Evolutionary conservation across 2,797 vertebrate species (phyloP).

Genomic region (Pseudochaenichthys georgianus): DNA sequence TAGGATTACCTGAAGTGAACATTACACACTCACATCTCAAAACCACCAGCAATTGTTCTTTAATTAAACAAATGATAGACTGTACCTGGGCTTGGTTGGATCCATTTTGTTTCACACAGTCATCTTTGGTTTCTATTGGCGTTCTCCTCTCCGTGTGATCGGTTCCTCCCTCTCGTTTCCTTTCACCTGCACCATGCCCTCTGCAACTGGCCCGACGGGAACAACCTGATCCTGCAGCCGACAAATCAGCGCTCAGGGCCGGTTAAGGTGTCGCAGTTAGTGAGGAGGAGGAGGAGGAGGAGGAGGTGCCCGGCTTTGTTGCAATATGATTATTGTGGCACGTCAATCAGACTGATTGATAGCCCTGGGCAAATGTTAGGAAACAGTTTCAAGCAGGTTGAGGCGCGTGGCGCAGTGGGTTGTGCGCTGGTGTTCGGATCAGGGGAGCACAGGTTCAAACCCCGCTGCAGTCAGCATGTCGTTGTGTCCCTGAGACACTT

Average conservation of each 20-base stretch:
- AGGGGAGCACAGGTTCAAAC: no score
- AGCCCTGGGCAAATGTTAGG: constrained; percentile 19
- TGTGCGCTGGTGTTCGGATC: no score
- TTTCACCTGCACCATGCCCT: constrained; percentile 68
- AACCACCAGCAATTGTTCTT: not conserved
- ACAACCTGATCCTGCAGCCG: constrained; percentile 76
- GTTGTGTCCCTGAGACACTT: no score
- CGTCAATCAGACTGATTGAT: constrained; percentile 42
- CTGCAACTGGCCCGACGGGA: constrained; percentile 76
- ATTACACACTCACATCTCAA: not conserved
- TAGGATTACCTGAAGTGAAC: not conserved
- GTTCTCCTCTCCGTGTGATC: constrained; percentile 51
- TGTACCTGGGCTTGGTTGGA: constrained; percentile 78
- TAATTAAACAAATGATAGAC: constrained; percentile 20
- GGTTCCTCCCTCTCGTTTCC: constrained; percentile 67
- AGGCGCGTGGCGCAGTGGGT: no score
- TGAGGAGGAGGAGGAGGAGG: not conserved
- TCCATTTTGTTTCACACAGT: constrained; percentile 79
- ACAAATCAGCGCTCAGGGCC: constrained; percentile 58
- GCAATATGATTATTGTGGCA: constrained; percentile 11
- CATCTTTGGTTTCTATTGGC: constrained; percentile 78
- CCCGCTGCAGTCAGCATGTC: no score
- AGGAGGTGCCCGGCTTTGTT: constrained; percentile 27
- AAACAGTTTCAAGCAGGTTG: constrained; percentile 24
- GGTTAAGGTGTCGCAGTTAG: constrained; percentile 59